Percentiles rank a stretch among this genome's conserved stretches.
These are phyloP conservation scores for Theretra japonica DNA, from an alignment of 2,888 invertebrate genomes.

Conservation along the genomic window DNA sequence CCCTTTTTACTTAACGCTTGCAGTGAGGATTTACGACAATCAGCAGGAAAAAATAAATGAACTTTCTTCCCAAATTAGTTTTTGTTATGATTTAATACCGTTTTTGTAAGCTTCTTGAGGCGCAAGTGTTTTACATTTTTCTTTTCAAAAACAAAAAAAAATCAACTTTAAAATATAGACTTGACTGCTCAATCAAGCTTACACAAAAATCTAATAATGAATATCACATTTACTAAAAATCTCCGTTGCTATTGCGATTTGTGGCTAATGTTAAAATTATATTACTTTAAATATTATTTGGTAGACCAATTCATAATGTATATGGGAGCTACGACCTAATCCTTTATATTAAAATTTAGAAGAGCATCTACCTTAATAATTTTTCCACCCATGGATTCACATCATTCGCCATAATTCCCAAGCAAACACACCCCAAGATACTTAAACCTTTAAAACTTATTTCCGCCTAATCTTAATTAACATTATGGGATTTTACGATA, in stretches of 20 bases:
- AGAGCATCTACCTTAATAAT: background rate
- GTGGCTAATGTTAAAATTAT: too few relatives aligned
- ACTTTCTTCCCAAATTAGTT: constrained; percentile 16
- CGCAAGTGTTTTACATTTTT: background rate
- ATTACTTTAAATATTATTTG: too few relatives aligned
- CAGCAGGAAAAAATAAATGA: constrained; percentile 1
- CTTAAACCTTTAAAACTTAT: constrained; percentile 20
- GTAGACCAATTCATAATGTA: too few relatives aligned
- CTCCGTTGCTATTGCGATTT: too few relatives aligned
- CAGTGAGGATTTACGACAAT: constrained; percentile 15
- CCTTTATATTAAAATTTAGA: background rate
- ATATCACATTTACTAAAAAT: background rate
- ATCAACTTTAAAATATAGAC: background rate
- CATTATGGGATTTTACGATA: constrained; percentile 43
- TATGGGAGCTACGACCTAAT: too few relatives aligned
- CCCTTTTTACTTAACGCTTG: constrained; percentile 36
- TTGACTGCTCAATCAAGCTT: background rate
- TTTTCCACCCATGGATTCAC: background rate
- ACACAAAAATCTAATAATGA: background rate
- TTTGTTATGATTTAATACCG: background rate
- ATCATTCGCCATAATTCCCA: constrained; percentile 14
- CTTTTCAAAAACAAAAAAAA: background rate
- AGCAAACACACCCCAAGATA: constrained; percentile 5
- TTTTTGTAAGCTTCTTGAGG: background rate
- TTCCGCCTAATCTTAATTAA: constrained; percentile 37